phyloP scores from a whole-genome alignment of 2,113 vertebrate genomes.

The Coptodon rendalli region DNA sequence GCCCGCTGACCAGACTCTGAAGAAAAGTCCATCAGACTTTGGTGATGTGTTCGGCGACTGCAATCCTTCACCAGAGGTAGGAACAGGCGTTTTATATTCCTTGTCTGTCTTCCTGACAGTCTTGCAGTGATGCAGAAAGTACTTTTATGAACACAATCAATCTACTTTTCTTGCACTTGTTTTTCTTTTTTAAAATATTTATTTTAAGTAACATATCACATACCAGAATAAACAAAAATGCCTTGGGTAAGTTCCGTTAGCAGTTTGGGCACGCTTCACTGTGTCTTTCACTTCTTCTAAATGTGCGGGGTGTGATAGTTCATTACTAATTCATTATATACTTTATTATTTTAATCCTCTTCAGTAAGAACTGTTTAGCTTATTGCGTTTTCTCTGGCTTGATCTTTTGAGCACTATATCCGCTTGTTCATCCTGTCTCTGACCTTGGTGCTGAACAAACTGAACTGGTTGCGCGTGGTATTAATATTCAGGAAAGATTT shows the following conservation, averaged over 20 bases:
- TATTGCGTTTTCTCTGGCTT: rapidly evolving
- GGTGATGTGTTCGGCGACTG: rapidly evolving
- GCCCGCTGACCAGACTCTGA: neutral
- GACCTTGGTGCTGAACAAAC: neutral
- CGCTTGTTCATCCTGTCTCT: rapidly evolving
- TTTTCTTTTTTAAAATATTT: rapidly evolving
- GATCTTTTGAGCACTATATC: neutral
- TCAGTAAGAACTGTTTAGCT: neutral
- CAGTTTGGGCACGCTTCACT: neutral
- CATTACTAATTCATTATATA: rapidly evolving
- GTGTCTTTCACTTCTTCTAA: neutral
- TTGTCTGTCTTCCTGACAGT: rapidly evolving
- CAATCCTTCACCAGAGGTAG: neutral
- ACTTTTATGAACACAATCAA: neutral
- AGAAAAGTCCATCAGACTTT: neutral
- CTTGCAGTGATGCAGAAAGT: neutral
- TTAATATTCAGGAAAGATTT: rapidly evolving
- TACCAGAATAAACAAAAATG: neutral
- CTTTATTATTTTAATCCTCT: neutral
- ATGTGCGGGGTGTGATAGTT: rapidly evolving
- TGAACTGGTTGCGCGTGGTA: neutral
- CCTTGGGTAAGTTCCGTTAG: neutral
- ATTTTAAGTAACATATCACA: neutral
- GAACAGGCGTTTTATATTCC: neutral
- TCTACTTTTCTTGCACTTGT: neutral